These are phyloP conservation scores for Lysiphlebus fabarum DNA, from an alignment of 1,140 invertebrate genomes.

Conservation along the genomic window DNA sequence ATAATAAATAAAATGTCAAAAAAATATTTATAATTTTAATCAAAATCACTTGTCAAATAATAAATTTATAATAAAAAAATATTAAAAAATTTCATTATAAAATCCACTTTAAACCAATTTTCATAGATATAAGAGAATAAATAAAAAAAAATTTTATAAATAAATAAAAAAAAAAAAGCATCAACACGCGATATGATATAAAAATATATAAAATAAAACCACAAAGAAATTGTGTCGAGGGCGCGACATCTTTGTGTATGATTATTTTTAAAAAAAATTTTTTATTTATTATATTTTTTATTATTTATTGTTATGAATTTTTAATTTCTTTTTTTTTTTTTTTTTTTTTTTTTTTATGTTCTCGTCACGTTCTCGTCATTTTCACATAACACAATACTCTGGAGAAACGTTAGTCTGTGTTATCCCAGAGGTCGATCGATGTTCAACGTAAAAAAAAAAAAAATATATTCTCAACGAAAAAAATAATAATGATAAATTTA, in stretches of 20 bases:
- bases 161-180: background rate
- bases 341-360: background rate
- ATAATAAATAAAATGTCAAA: too few relatives aligned
- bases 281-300: background rate
- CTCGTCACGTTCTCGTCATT: conserved; percentile 11
- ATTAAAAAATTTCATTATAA: background rate
- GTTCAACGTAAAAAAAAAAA: conserved; percentile 3
- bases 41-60: too few relatives aligned
- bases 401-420: conserved; percentile 1
- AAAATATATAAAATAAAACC: background rate
- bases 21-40: too few relatives aligned
- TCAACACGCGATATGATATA: conserved; percentile 14
- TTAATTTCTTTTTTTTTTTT: too few relatives aligned
- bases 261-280: conserved; percentile 17
- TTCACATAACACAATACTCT: conserved; percentile 10
- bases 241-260: conserved; percentile 11
- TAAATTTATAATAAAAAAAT: too few relatives aligned
- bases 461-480: background rate
- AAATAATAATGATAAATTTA: background rate
- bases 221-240: conserved; percentile 24
- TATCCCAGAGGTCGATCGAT: conserved; percentile 9
- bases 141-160: conserved; percentile 10
- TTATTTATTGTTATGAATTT: too few relatives aligned
- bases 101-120: too few relatives aligned
- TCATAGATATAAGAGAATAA: background rate